Evolutionary conservation across 2,797 vertebrate species (phyloP), one percentile per base, ranked within the genome.

Genomic region (Xiphorhynchus erythropygius): DNA sequence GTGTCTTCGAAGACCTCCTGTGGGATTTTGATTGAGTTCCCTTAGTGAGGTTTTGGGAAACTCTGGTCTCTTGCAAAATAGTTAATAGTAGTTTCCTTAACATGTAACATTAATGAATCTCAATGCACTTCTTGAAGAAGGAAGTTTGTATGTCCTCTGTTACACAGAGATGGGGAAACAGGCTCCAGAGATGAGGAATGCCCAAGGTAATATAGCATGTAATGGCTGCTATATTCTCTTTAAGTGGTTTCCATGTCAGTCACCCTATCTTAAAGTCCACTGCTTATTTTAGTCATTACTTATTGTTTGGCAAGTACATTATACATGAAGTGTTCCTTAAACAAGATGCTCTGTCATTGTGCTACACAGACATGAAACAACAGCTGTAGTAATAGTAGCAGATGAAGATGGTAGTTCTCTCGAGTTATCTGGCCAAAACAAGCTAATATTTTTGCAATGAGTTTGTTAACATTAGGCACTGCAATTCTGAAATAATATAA

Each of bases 1-100:
- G 5, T 0, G 2, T 35, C n/a, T 35, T 47, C 24, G 32, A 32
- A 47, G 35, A n/a, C 15, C 24, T 67, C 30, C 14, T 55, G 10
- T 64, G n/a, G 32, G 41, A 56, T 56, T 89, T 65, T 50, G 28
- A 9, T 19, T 65, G 7, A 11, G 21, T 50, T 60, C 27, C 33
- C 19, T 77, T 55, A 39, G 18, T 0, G 4, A 64, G 15, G 18
- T 55, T 50, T 47, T 46, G 27, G 23, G 44, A 80, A 80, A 71
- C 15, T 77, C n/a, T 50, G 18, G 2, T 74, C 22, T 84, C 52
- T 47, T 37, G 13, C 68, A 57, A 57, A 68, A 41, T 27, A 55
- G 14, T 33, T 59, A 55, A 50, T 67, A 71, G 41, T 3, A 47
- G 25, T 47, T 86, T 65, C 27, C 42, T 79, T 76, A 24, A 41